Conservation (phyloP, 37 sponge, comb jelly and placozoan genomes). For the Lycopodina hypogea region DNA sequence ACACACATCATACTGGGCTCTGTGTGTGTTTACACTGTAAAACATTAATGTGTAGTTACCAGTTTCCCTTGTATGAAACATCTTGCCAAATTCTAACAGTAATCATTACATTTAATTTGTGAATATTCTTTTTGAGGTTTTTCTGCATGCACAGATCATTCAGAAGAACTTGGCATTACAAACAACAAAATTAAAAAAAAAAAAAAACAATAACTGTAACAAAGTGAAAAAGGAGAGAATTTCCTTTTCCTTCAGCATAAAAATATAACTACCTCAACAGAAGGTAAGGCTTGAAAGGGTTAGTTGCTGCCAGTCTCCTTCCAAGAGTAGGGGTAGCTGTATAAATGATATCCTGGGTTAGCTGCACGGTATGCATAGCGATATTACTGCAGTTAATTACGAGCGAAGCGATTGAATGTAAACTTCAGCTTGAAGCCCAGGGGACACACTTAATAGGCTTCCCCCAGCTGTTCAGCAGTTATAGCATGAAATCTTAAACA, state of each 20-base stretch:
- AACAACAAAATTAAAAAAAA: conserved; percentile 53
- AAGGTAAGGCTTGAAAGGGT: conserved; percentile 54
- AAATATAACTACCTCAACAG: conserved; percentile 40
- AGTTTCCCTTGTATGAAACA: too few species aligned
- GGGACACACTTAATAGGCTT: too few species aligned
- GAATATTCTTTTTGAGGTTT: conserved; percentile 82
- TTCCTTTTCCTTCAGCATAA: not conserved
- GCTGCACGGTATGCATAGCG: too few species aligned
- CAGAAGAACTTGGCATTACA: not conserved
- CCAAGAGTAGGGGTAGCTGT: not conserved
- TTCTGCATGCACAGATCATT: conserved; percentile 70
- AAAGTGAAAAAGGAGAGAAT: not conserved
- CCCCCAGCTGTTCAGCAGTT: not conserved
- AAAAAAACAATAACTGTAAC: not conserved
- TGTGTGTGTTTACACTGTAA: too few species aligned
- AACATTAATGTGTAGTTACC: too few species aligned
- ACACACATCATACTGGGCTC: too few species aligned
- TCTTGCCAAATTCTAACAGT: too few species aligned
- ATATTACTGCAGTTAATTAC: too few species aligned
- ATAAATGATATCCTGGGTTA: not conserved
- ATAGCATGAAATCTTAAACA: not conserved
- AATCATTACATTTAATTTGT: too few species aligned
- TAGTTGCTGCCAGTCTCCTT: conserved; percentile 59
- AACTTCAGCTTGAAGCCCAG: too few species aligned
- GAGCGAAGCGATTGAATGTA: too few species aligned